Percentiles rank a stretch among this genome's conserved stretches.
These are phyloP conservation scores for Vespertilio murinus DNA, from an alignment of 2,797 vertebrate species.

Conservation along the genomic window DNA sequence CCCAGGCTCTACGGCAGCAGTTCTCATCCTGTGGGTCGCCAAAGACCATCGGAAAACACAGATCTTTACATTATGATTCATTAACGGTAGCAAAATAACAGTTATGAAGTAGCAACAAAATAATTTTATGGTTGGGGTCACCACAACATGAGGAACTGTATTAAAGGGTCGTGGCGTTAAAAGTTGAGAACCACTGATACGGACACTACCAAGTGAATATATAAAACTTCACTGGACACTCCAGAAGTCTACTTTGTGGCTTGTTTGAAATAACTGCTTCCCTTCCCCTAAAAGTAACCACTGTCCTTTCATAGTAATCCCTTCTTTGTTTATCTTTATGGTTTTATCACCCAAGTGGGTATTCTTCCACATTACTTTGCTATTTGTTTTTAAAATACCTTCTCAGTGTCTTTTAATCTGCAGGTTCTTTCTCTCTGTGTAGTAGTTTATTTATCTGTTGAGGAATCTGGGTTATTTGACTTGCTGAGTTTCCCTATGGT, in stretches of 20 bases:
- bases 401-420: neutral
- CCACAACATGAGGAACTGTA: no score
- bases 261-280: neutral
- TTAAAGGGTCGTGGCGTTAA: no score
- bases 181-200: no score
- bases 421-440: neutral
- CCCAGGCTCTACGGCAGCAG: no score
- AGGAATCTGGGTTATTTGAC: neutral
- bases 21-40: no score
- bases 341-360: neutral
- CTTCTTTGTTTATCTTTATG: neutral
- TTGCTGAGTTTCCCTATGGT: neutral
- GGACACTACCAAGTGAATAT: no score
- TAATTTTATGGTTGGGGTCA: no score
- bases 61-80: no score
- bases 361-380: neutral
- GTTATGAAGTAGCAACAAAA: no score
- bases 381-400: neutral
- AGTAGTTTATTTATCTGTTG: neutral
- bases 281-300: neutral
- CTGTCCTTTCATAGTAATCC: neutral
- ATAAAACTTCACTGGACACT: neutral
- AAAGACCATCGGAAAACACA: no score
- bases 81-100: no score
- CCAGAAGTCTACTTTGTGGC: neutral